A percentile compares a stretch with the other conserved stretches of the same genome.
Conservation (phyloP, 92 coral and sea anemone species). For the Porites evermanni region DNA sequence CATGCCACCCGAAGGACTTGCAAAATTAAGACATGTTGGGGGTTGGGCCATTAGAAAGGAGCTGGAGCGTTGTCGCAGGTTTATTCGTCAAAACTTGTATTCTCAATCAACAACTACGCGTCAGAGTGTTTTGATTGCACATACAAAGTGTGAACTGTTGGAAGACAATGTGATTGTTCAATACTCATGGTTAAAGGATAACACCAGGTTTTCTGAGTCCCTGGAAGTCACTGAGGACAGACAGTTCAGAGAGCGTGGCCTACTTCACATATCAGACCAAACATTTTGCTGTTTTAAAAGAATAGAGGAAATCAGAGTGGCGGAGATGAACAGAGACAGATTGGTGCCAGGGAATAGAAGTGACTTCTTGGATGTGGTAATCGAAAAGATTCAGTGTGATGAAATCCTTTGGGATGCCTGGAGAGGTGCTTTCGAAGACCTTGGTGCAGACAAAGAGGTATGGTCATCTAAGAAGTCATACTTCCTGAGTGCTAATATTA, state of each 20-base stretch:
- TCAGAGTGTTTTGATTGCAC: background rate
- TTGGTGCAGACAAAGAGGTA: too few relatives aligned
- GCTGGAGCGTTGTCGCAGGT: slow-evolving; percentile 3
- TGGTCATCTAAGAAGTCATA: too few relatives aligned
- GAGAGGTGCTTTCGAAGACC: too few relatives aligned
- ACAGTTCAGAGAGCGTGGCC: slow-evolving; percentile 44
- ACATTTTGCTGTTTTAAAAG: slow-evolving; percentile 5
- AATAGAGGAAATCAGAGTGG: background rate
- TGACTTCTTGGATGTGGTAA: too few relatives aligned
- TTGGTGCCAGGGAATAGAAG: background rate
- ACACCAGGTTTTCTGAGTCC: background rate
- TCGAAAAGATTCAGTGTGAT: too few relatives aligned
- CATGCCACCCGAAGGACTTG: slow-evolving; percentile 44
- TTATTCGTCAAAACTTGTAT: slow-evolving; percentile 19
- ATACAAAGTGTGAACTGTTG: slow-evolving; percentile 20
- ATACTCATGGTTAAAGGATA: slow-evolving; percentile 7
- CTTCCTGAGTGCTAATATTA: too few relatives aligned
- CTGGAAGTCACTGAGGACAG: slow-evolving; percentile 39
- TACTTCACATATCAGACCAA: slow-evolving; percentile 36
- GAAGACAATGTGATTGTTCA: slow-evolving; percentile 30
- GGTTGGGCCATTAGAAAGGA: slow-evolving; percentile 32
- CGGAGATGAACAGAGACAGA: slow-evolving; percentile 5
- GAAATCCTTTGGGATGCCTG: too few relatives aligned
- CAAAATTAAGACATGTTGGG: slow-evolving; percentile 41
- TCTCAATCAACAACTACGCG: background rate